These are phyloP conservation scores for Tubiluchus corallicola DNA, from an alignment of 2,888 invertebrate genomes.

Conservation along the genomic window DNA sequence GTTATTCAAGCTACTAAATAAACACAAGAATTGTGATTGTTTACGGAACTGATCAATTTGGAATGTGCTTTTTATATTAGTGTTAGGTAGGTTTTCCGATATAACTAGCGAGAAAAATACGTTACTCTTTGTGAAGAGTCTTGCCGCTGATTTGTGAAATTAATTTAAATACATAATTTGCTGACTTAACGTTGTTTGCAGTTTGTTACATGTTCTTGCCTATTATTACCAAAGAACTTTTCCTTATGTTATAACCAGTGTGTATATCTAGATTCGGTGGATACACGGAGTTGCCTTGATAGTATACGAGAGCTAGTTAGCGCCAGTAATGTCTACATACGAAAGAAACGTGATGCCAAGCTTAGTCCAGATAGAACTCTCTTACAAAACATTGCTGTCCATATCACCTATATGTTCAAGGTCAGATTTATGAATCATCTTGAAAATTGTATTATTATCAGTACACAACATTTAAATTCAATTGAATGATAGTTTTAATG, in stretches of 20 bases:
- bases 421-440: slow-evolving; percentile 34
- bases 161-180: slow-evolving; percentile 30
- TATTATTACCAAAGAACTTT: too few species aligned
- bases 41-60: too few species aligned
- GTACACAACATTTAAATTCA: too few species aligned
- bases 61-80: too few species aligned
- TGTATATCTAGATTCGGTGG: slow-evolving; percentile 49
- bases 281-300: slow-evolving; percentile 73
- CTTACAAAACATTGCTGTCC: slow-evolving; percentile 51
- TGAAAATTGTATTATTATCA: too few species aligned
- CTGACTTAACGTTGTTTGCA: slow-evolving; percentile 10
- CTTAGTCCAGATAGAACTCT: slow-evolving; percentile 42
- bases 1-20: too few species aligned
- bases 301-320: slow-evolving; percentile 63
- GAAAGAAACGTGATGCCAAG: slow-evolving; percentile 37
- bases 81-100: too few species aligned
- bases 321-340: slow-evolving; percentile 64
- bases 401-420: slow-evolving; percentile 45
- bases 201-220: slow-evolving; percentile 20
- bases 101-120: too few species aligned
- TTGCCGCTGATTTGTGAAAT: slow-evolving; percentile 13
- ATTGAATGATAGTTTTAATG: too few species aligned
- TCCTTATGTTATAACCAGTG: too few species aligned
- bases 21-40: too few species aligned
- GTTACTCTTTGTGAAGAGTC: too few species aligned